Evolutionary conservation across 2,888 invertebrate genomes (phyloP).

Genomic region (Drosophila leonis): DNA sequence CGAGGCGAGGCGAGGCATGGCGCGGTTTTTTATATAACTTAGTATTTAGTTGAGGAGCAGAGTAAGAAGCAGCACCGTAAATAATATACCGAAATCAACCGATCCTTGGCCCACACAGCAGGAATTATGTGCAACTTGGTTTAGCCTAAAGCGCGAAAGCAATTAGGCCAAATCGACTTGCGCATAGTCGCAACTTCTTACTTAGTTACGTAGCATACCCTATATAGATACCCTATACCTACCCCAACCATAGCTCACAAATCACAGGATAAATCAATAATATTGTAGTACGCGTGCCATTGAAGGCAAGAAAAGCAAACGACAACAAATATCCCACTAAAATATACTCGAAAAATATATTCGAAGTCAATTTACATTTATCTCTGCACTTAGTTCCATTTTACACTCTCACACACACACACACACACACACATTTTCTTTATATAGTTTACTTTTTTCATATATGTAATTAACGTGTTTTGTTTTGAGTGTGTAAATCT

Average conservation of each 20-base stretch:
- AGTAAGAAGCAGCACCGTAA: slow-evolving; percentile 36
- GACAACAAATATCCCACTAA: slow-evolving; percentile 38
- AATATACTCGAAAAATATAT: slow-evolving; percentile 2
- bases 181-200: slow-evolving; percentile 61
- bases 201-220: slow-evolving; percentile 61
- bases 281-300: slow-evolving; percentile 77
- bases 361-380: slow-evolving; percentile 29
- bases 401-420: slow-evolving; percentile 17
- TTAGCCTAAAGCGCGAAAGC: slow-evolving; percentile 65
- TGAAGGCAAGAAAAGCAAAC: slow-evolving; percentile 69
- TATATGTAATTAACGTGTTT: slow-evolving; percentile 59
- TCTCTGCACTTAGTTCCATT: slow-evolving; percentile 34
- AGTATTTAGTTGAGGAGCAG: slow-evolving; percentile 47
- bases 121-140: slow-evolving; percentile 83
- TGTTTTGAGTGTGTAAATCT: slow-evolving; percentile 67
- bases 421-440: slow-evolving; percentile 34
- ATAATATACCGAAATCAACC: slow-evolving; percentile 27
- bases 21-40: slow-evolving; percentile 52
- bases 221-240: not conserved
- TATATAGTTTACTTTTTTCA: slow-evolving; percentile 42
- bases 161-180: slow-evolving; percentile 81
- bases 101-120: slow-evolving; percentile 30
- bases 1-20: slow-evolving; percentile 45
- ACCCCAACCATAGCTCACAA: slow-evolving; percentile 38
- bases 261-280: slow-evolving; percentile 33